Evolutionary conservation across 2,113 vertebrate genomes (phyloP), one percentile per base, ranked within the genome.

Genomic region (Passer domesticus): DNA sequence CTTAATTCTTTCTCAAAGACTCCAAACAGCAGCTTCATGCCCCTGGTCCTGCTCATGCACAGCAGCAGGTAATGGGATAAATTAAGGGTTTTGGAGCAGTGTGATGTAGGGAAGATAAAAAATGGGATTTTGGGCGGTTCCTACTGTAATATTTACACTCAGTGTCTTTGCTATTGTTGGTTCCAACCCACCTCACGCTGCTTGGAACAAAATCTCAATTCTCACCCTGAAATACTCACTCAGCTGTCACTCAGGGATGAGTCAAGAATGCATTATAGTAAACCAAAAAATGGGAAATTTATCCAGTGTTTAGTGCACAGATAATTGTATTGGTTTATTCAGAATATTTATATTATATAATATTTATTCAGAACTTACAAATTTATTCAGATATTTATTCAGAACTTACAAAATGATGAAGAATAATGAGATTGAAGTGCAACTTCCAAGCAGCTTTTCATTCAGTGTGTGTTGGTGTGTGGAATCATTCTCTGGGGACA

Each of bases 171-270:
- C 89, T 68, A 3, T 75, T 90, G 91, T 81, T 81, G 89, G 56
- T 69, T 83, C 47, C 64, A 85, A 10, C 84, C 92, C 55, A 70
- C 62, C 70, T 37, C 88, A 15, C 49, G 31, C 83, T 89, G 91
- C 12, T 81, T 63, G 76, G 63, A 92, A 35, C 75, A 41, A 23
- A 84, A n/a, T 30, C 91, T 86, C n/a, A 24, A 16, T 53, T 62
- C 56, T 81, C 80, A 11, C 50, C 68, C 76, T 37, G 64, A 59
- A 92, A 70, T 50, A 4, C 6, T 91, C 91, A 10, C 83, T 95
- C 86, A 46, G 83, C 62, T 90, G 85, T 86, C 90, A 69, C 70
- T 95, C 83, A 25, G 7, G 89, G 50, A 47, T 92, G 89, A 94
- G 69, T 49, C 66, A 70, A 19, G 56, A 50, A 75, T n/a, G 33